These are phyloP conservation scores for Lymantria dispar DNA, from an alignment of 2,888 invertebrate species.

Conservation along the genomic window DNA sequence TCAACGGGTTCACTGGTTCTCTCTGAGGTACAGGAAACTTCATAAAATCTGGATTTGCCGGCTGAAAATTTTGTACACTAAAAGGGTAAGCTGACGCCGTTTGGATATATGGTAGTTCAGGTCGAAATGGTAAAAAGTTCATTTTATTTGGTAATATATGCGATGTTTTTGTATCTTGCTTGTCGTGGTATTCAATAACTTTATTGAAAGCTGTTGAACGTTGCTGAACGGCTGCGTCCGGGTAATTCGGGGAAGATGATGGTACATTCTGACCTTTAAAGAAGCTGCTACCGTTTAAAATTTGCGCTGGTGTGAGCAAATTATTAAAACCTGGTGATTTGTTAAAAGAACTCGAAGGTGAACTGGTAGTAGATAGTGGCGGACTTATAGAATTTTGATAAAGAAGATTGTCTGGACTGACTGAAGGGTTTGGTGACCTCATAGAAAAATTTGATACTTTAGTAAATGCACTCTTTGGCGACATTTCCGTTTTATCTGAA, in stretches of 20 bases:
- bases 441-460: conserved; percentile 85
- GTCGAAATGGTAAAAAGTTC: conserved; percentile 81
- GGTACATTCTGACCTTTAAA: conserved; percentile 79
- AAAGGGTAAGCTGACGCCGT: conserved; percentile 72
- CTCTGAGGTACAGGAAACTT: conserved; percentile 72
- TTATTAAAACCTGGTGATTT: conserved; percentile 66
- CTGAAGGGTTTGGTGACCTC: conserved; percentile 86
- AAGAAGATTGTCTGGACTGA: conserved; percentile 89
- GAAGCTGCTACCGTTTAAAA: conserved; percentile 76
- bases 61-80: conserved; percentile 76
- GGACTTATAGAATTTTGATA: conserved; percentile 92
- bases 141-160: conserved; percentile 78
- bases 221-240: conserved; percentile 59
- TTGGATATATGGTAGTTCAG: conserved; percentile 79
- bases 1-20: conserved; percentile 77
- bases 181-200: conserved; percentile 63
- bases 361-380: conserved; percentile 82
- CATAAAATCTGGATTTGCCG: conserved; percentile 68
- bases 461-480: conserved; percentile 91
- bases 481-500: conserved; percentile 73
- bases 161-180: conserved; percentile 51
- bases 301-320: conserved; percentile 68
- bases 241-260: conserved; percentile 75
- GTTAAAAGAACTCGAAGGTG: conserved; percentile 70
- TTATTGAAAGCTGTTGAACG: conserved; percentile 55